Base-by-base conservation (phyloP, 1,140 invertebrate species). In the Dufourea novaeangliae region DNA sequence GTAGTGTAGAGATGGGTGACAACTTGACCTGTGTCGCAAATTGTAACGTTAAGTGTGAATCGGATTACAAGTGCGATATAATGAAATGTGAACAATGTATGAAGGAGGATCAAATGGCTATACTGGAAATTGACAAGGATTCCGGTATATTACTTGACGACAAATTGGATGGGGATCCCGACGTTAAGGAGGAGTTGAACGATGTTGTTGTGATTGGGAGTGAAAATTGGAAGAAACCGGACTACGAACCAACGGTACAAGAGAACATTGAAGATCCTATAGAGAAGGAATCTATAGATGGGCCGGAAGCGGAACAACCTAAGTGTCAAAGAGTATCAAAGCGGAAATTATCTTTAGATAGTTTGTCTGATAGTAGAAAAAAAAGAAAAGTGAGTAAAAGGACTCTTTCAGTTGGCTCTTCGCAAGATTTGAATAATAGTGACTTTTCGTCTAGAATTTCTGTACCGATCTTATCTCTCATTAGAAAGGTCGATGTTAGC, bases 291-390 rank as follows among this genome's bases (percentile, higher is more conserved):
- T 39, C 63, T 2, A 59, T 68, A 12, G 66, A 83, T 0, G 80
- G 82, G 0, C 63, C 77, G 5, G 85, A 79, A 4, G 76, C 79
- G 8, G 93, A 94, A 63, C 86, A 93, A 52, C 90, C 92, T 69
- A 94, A 93, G 86, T 91, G 93, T 67, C 92, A 93, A 79, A 94
- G 94, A 84, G 89, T 94, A 32, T 78, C 81, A 1, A 93, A 92
- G 6, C 87, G 92, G 39, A 90, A 91, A 68, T 75, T 92, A 25
- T 90, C 91, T 2, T 52, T 92, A 11, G 92, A 93, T 59, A 90
- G 90, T 56, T 83, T 90, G 2, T 88, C 88, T 2, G 89, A 90
- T 27, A 66, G 78, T 12, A 85, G 85, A 12, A 92, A 91, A 62
- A 89, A 90, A 32, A 86, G 88, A 14, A 93, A 92, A 74, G 69